phyloP scores from a whole-genome alignment of 2,888 invertebrate genomes.

The Sepiola atlantica region DNA sequence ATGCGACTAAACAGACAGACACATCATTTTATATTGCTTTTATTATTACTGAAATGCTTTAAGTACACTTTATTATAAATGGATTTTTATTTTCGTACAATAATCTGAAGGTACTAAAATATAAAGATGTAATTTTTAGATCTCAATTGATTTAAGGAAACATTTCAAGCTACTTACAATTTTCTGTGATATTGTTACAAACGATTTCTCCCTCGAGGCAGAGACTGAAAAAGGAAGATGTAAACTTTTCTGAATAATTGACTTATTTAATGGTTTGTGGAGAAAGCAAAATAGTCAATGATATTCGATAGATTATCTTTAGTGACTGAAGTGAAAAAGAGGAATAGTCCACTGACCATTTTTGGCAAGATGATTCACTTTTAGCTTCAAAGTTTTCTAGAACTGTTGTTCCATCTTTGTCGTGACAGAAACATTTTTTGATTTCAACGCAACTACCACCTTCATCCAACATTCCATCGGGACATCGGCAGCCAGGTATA shows the following conservation, averaged over 20 bases:
- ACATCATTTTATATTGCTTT: too few species aligned
- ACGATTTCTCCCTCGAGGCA: background rate
- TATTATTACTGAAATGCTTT: too few species aligned
- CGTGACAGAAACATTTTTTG: slow-evolving; percentile 54
- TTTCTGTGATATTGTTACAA: slow-evolving; percentile 21
- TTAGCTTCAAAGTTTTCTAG: slow-evolving; percentile 45
- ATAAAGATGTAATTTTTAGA: background rate
- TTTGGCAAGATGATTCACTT: slow-evolving; percentile 16
- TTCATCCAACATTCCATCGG: slow-evolving; percentile 51
- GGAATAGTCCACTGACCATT: background rate
- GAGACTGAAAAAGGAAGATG: background rate
- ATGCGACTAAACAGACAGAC: too few species aligned
- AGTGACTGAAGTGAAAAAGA: background rate
- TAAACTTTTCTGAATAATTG: background rate
- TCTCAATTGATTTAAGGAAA: background rate
- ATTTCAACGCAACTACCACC: slow-evolving; percentile 51
- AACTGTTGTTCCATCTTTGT: slow-evolving; percentile 44
- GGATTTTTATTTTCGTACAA: background rate
- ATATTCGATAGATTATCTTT: background rate
- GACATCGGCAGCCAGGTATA: slow-evolving; percentile 53
- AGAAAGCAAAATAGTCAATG: background rate
- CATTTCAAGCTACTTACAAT: slow-evolving; percentile 8
- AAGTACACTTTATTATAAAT: background rate
- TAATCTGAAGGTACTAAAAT: background rate
- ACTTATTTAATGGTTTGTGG: background rate